Evolutionary conservation across 2,113 vertebrate species (phyloP).

Genomic region (Marmota monax): DNA sequence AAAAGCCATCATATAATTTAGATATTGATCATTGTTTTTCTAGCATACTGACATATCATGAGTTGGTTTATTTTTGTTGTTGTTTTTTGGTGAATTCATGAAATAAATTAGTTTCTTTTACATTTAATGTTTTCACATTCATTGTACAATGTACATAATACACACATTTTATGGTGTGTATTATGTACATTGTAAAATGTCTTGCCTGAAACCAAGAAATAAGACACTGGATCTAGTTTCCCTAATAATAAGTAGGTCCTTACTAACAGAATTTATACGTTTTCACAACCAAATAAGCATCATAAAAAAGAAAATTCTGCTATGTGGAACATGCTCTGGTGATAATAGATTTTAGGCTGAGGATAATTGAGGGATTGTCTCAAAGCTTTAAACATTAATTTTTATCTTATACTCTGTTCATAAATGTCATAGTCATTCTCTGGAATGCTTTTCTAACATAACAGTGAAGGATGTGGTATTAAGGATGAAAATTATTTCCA

Average conservation of each 20-base stretch:
- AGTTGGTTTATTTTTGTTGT: neutral
- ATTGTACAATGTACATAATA: neutral
- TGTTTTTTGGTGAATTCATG: neutral
- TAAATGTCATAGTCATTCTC: neutral
- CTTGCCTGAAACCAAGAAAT: neutral
- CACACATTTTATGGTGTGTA: neutral
- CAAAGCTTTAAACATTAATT: neutral
- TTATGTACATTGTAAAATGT: neutral
- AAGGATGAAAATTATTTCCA: slow-evolving; percentile 37
- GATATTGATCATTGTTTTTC: neutral
- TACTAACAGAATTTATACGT: slow-evolving; percentile 17
- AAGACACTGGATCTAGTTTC: neutral
- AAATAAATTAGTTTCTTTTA: neutral
- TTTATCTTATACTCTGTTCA: neutral
- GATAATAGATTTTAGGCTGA: slow-evolving; percentile 45
- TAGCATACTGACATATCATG: neutral
- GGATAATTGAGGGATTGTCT: slow-evolving; percentile 40
- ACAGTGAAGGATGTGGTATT: neutral
- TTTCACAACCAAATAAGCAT: neutral
- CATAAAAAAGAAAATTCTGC: neutral
- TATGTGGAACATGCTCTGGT: slow-evolving; percentile 38
- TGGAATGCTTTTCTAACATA: neutral
- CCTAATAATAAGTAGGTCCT: neutral
- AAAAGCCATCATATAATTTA: neutral
- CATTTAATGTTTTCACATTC: neutral